Base-by-base conservation (phyloP, 30 jellyfish, hydroid and myxozoan species). In the Cassiopea xamachana region DNA sequence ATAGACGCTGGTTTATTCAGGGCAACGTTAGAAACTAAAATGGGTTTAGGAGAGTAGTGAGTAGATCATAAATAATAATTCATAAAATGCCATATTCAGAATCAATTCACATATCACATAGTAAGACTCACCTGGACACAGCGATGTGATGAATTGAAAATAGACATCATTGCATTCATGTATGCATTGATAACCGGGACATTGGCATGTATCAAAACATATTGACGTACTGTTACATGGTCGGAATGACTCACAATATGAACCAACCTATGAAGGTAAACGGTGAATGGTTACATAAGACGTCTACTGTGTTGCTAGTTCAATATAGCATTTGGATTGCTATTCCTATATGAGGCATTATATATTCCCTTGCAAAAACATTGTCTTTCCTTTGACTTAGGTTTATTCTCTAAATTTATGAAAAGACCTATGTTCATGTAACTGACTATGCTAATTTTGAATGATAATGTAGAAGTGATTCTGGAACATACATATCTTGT, bases 141-240 rank as follows among this genome's bases (percentile, higher is more conserved):
- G 50, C 3, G 55, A 4, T 7, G 55, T 27, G 1, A 51, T 51
- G 39, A 10, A 5, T 43, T 55, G 51, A 16, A 71, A 71, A 19
- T 78, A 27, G 7, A 48, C 51, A 27, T 43, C 87, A 7, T 2
- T 49, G 74, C 87, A 78, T 71, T 71, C 80, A 50, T 78, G 51
- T 15, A 78, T 18, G 50, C 87, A 78, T 10, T 27, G 73, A 50
- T 78, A 78, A 17, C 87, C 87, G 7, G 87, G 87, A 70, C 87
- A 78, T 39, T 59, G 71, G 87, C 87, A 78, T 3, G 87, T 78
- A 49, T 78, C 87, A 44, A 48, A 59, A 51, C 87, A 78, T 1
- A 47, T 2, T 58, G 18, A 2, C 4, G 75, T n/a, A 2, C 12
- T 43, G 15, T 60, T 78, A 75, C 87, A 78, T 14, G 87, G 87